These are phyloP conservation scores for Thyatira batis DNA, from an alignment of 2,888 invertebrate genomes.

Conservation along the genomic window DNA sequence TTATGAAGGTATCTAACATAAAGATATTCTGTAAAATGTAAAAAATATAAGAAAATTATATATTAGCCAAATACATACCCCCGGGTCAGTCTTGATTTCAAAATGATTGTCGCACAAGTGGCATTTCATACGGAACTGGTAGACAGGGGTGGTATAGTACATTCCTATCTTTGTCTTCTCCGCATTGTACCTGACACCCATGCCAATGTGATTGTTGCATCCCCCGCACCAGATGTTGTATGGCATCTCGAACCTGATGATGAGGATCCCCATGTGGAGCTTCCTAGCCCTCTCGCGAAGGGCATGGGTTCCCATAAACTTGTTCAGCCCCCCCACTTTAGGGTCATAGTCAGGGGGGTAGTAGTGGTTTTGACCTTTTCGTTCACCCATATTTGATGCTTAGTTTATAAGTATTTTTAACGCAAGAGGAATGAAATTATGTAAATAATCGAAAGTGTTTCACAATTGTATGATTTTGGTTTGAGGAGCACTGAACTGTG, in stretches of 20 bases:
- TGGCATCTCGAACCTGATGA: slow-evolving; percentile 99
- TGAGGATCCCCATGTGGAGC: slow-evolving; percentile 95
- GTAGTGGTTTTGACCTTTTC: slow-evolving; percentile 98
- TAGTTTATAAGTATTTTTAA: not conserved
- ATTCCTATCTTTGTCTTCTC: slow-evolving; percentile 97
- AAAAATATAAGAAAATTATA: slow-evolving; percentile 1
- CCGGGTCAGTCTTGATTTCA: slow-evolving; percentile 99
- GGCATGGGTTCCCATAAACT: slow-evolving; percentile 97
- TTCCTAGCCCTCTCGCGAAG: slow-evolving; percentile 97
- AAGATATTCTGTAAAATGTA: too few relatives aligned
- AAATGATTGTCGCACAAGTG: slow-evolving; percentile 98
- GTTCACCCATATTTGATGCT: slow-evolving; percentile 92
- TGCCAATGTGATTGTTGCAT: slow-evolving; percentile 98
- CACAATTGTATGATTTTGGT: too few relatives aligned
- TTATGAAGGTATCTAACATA: not conserved
- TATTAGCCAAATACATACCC: slow-evolving; percentile 82
- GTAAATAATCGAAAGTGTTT: too few relatives aligned
- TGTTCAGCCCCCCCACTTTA: slow-evolving; percentile 95
- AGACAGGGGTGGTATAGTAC: slow-evolving; percentile 99
- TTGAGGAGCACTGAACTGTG: too few relatives aligned
- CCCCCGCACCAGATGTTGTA: slow-evolving; percentile 99
- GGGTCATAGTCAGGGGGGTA: slow-evolving; percentile 99
- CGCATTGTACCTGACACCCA: slow-evolving; percentile 99
- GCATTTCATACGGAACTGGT: slow-evolving; percentile 99
- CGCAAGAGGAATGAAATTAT: not conserved